Conservation (phyloP, 2,797 vertebrate genomes). For the Oreochromis mossambicus region DNA sequence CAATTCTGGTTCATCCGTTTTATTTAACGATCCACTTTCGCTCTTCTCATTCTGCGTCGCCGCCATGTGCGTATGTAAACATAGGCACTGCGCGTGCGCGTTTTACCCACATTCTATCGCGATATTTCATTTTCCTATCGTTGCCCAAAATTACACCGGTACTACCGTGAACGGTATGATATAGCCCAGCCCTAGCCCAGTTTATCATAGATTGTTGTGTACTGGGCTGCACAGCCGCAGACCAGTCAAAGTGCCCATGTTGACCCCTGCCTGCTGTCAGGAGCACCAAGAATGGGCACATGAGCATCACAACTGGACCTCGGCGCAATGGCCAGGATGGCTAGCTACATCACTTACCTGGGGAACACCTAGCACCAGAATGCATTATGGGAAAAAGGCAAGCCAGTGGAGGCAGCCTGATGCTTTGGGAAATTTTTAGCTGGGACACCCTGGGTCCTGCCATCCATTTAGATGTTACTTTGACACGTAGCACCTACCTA, state of each 20-base stretch:
- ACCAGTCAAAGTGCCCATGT: neutral
- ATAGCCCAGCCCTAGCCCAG: too few species aligned
- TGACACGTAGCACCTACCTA: neutral
- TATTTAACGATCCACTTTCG: too few species aligned
- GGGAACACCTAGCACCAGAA: neutral
- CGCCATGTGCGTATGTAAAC: too few species aligned
- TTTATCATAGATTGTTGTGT: neutral
- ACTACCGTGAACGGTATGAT: too few species aligned
- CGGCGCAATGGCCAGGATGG: neutral
- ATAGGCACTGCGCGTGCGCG: too few species aligned
- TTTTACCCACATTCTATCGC: too few species aligned
- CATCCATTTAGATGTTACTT: neutral
- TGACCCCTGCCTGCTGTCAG: neutral
- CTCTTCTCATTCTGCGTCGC: too few species aligned
- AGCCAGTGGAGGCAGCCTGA: accelerated
- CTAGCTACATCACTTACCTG: neutral
- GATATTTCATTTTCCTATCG: too few species aligned
- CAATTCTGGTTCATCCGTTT: too few species aligned
- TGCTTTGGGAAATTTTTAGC: neutral
- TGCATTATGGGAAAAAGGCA: neutral
- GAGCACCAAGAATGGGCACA: neutral
- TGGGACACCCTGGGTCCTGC: neutral
- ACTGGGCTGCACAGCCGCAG: neutral
- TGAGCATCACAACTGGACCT: neutral
- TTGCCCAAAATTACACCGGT: too few species aligned